phyloP scores from a whole-genome alignment of 2,797 vertebrate species.

The Poecilia wingei region DNA sequence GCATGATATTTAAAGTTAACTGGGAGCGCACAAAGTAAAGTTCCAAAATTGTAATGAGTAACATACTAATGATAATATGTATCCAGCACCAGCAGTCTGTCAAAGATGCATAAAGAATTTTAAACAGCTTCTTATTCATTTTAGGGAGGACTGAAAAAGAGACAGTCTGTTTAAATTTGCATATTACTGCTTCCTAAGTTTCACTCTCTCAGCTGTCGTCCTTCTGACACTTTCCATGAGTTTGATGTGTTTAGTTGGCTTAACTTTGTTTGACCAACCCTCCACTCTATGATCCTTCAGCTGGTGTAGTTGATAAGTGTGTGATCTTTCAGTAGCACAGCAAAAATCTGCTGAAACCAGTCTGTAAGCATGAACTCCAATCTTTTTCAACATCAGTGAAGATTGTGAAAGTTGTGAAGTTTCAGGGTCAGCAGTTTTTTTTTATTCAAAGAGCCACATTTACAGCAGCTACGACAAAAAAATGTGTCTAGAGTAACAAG shows the following conservation, averaged over 20 bases:
- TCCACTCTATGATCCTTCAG: not conserved
- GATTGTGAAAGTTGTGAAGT: not conserved
- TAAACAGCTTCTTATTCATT: not conserved
- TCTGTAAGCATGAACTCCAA: not conserved
- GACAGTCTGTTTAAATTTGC: not conserved
- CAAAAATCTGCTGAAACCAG: not conserved
- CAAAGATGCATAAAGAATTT: not conserved
- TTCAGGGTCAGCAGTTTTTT: not conserved
- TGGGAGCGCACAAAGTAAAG: not conserved
- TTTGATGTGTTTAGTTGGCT: not conserved
- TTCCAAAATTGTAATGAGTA: not conserved
- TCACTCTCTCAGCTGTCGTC: not conserved
- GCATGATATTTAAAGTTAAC: conserved; percentile 2
- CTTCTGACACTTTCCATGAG: not conserved
- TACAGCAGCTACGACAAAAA: not conserved
- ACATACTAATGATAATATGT: not conserved
- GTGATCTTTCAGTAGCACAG: not conserved
- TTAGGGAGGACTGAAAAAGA: not conserved
- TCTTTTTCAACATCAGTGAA: not conserved
- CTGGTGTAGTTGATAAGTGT: not conserved
- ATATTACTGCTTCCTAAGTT: not conserved
- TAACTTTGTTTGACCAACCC: not conserved
- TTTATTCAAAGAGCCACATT: not conserved
- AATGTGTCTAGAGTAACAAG: not conserved
- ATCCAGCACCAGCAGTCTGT: not conserved